Percentiles rank a stretch among this genome's conserved stretches.
These are phyloP conservation scores for Metalampra italica DNA, from an alignment of 2,888 invertebrate genomes.

Conservation along the genomic window DNA sequence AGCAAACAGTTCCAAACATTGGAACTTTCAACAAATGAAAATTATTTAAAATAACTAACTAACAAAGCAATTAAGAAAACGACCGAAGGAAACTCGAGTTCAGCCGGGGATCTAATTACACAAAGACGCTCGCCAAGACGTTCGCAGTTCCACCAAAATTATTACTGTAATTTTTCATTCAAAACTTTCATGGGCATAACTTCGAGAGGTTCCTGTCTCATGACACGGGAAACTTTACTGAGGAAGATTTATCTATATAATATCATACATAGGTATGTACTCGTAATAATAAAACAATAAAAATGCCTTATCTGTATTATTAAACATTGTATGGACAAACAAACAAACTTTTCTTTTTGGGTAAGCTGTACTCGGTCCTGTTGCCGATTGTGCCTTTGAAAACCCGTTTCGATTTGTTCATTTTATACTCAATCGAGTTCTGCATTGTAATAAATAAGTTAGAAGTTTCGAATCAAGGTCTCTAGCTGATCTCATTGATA, in stretches of 20 bases:
- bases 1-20: constrained; percentile 1
- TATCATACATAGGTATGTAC: constrained; percentile 23
- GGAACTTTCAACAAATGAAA: constrained; percentile 5
- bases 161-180: constrained; percentile 69
- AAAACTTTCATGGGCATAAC: constrained; percentile 54
- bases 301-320: no score
- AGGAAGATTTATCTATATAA: constrained; percentile 49
- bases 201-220: constrained; percentile 43
- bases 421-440: no score
- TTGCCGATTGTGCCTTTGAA: no score
- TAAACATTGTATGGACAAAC: no score
- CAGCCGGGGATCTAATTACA: constrained; percentile 58
- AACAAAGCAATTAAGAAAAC: constrained; percentile 54
- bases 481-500: no score
- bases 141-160: constrained; percentile 56
- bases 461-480: no score
- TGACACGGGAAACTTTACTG: constrained; percentile 33
- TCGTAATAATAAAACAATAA: no score
- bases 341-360: no score
- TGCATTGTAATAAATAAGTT: no score
- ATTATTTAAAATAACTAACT: constrained; percentile 33
- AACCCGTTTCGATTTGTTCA: no score
- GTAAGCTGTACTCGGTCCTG: no score
- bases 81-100: constrained; percentile 42
- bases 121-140: constrained; percentile 49